Base-by-base conservation (phyloP, 2,888 invertebrate genomes). In the Arrhopalites spinosus region DNA sequence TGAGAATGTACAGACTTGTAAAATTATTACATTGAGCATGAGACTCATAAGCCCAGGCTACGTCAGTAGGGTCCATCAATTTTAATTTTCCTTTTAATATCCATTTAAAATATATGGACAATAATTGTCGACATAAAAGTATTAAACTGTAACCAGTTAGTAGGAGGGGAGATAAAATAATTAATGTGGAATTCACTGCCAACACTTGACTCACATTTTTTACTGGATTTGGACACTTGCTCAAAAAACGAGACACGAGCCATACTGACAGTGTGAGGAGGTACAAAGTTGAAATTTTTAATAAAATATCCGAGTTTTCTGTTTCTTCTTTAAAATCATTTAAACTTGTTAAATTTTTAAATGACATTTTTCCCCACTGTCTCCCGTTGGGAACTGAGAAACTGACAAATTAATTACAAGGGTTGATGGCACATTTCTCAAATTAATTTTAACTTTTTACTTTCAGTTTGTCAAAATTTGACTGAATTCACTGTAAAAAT, bases 1-100 rank as follows among this genome's bases (percentile, higher is more conserved):
- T 23, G 47, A 82, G 73, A 27, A 82, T 76, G 71, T 82, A 82
- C 8, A 82, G 71, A 30, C 78, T 79, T 8, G 79, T 77, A 71
- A 82, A 81, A 27, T 78, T 79, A 61, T 76, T 80, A 47, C 80
- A 80, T 43, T 82, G 79, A 7, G 73, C 76, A 47, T 56, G 77
- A 1, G 72, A 76, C 30, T 80, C 78, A 25, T 73, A 29, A 0
- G 79, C 81, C 78, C 79, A 81, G 1, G 80, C 80, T 7, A 77
- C 78, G 53, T 81, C 80, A 29, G 43, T 20, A 0, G 73, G n/a
- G 23, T 64, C 64, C 73, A 73, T 73, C 8, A 73, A 20, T 25
- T 50, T 64, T n/a, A 73, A 13, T 7, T 23, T 20, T 2, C 25
- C 59, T 3, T 27, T 3, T 1, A 25, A 25, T 5, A 13, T n/a